Conservation (phyloP, 2,113 vertebrate genomes). For the Mystacornis crossleyi region DNA sequence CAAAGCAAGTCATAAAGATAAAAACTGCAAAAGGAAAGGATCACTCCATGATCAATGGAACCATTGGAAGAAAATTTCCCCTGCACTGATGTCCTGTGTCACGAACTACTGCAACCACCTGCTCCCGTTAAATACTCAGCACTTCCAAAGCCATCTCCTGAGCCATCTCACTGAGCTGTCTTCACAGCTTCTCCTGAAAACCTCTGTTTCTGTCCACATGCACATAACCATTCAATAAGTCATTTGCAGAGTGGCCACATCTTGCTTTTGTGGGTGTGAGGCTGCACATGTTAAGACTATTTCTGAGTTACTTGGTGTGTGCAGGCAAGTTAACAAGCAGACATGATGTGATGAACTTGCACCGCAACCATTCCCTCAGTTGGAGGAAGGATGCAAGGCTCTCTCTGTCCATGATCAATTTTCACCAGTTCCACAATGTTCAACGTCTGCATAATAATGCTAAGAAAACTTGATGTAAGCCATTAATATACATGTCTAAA, state of each 20-base stretch:
- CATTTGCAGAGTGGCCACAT: not conserved
- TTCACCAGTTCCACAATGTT: not conserved
- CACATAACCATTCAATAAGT: fast-evolving
- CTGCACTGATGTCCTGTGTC: fast-evolving
- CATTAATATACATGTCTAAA: not conserved
- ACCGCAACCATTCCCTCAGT: fast-evolving
- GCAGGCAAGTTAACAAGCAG: not conserved
- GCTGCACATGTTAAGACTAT: not conserved
- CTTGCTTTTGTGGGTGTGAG: not conserved
- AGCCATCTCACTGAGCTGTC: not conserved
- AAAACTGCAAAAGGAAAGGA: not conserved
- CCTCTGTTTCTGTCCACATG: not conserved
- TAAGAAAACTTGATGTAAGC: not conserved
- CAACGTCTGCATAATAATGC: not conserved
- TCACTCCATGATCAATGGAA: not conserved
- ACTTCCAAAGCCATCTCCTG: not conserved
- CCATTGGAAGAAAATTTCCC: not conserved
- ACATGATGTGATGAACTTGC: not conserved
- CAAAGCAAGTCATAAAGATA: not conserved
- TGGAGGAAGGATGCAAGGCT: not conserved
- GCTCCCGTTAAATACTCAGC: not conserved
- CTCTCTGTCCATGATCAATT: not conserved
- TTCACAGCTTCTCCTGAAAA: not conserved
- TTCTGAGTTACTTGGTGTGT: not conserved
- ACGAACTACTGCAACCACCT: not conserved